Evolutionary conservation across 2,888 invertebrate species (phyloP).

Genomic region (Napeogenes sylphis): DNA sequence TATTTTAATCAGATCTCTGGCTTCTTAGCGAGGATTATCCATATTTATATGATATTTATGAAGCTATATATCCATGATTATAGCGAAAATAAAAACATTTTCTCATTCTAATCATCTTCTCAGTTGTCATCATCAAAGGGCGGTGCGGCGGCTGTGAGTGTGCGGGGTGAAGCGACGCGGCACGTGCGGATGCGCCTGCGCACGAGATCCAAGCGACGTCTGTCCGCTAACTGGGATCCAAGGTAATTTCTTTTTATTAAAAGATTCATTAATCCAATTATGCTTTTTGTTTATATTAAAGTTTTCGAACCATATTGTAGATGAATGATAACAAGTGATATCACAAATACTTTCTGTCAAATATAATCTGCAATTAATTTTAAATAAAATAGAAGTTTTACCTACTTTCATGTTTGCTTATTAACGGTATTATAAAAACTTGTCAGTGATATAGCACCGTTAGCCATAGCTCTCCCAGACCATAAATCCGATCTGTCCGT

Average conservation of each 20-base stretch:
- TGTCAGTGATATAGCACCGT: slow-evolving; percentile 44
- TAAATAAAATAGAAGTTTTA: slow-evolving; percentile 1
- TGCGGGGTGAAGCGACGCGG: slow-evolving; percentile 57
- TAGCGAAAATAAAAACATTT: too few relatives aligned
- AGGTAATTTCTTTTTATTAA: slow-evolving; percentile 43
- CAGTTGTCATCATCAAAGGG: slow-evolving; percentile 57
- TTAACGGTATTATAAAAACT: slow-evolving; percentile 44
- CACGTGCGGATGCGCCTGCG: slow-evolving; percentile 58
- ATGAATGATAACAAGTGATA: too few relatives aligned
- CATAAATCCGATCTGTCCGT: slow-evolving; percentile 47
- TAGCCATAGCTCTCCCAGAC: slow-evolving; percentile 47
- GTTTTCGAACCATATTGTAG: too few relatives aligned
- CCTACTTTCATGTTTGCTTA: background rate
- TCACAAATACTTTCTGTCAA: too few relatives aligned
- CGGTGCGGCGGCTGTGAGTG: slow-evolving; percentile 60
- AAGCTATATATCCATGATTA: too few relatives aligned
- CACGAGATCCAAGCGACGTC: slow-evolving; percentile 56
- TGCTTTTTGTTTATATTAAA: too few relatives aligned
- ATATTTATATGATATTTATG: too few relatives aligned
- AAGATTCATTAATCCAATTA: background rate
- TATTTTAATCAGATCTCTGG: background rate
- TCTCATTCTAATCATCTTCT: slow-evolving; percentile 13
- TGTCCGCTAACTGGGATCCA: slow-evolving; percentile 68
- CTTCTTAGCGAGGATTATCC: too few relatives aligned
- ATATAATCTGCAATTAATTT: background rate